Conservation (phyloP, 2,113 vertebrate species). For the Sitta europaea region DNA sequence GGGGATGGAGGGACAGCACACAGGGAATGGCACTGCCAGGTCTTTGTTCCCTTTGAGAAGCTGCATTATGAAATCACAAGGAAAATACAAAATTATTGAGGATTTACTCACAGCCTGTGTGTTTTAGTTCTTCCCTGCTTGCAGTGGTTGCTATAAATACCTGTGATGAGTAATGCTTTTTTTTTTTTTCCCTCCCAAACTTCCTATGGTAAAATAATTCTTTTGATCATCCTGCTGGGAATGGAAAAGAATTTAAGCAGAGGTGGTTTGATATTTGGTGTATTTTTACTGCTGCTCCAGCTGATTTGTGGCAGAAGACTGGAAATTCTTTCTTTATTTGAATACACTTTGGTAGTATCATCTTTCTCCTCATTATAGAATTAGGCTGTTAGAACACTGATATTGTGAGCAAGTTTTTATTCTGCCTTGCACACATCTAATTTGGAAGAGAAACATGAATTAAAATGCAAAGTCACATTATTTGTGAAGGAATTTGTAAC, state of each 20-base stretch:
- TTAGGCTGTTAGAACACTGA: not conserved
- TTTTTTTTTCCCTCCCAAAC: not conserved
- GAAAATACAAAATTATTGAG: not conserved
- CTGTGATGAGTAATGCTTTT: not conserved
- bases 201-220: not conserved
- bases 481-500: not conserved
- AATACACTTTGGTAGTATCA: not conserved
- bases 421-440: not conserved
- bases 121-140: not conserved
- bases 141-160: not conserved
- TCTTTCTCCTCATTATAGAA: not conserved
- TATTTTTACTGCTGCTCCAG: not conserved
- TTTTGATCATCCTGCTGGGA: not conserved
- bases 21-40: not conserved
- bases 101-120: not conserved
- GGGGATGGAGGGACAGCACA: not conserved
- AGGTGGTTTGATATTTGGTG: not conserved
- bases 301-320: not conserved
- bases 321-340: not conserved
- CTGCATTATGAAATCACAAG: not conserved
- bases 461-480: not conserved
- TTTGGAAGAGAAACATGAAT: not conserved
- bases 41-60: not conserved
- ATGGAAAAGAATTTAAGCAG: not conserved
- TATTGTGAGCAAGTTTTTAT: not conserved